Conservation (phyloP, 2,113 vertebrate genomes). For the Gobiocypris rarus region DNA sequence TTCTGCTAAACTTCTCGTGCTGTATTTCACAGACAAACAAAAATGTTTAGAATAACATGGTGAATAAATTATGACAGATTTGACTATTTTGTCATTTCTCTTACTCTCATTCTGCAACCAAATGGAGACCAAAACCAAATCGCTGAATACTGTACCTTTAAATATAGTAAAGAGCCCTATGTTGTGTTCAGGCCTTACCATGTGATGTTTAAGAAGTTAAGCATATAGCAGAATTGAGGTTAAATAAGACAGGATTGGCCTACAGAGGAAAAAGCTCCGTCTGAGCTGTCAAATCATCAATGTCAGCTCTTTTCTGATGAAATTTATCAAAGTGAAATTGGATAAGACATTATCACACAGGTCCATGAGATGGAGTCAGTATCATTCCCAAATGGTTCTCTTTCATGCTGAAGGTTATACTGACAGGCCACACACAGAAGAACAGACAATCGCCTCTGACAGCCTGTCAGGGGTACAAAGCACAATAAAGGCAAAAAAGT, state of each 20-base stretch:
- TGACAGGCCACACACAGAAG: slow-evolving; percentile 25
- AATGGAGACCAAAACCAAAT: not conserved
- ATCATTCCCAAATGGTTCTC: not conserved
- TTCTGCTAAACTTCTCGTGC: too few relatives aligned
- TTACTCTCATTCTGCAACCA: not conserved
- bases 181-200: not conserved
- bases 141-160: not conserved
- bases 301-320: not conserved
- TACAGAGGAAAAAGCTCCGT: not conserved
- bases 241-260: not conserved
- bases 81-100: too few relatives aligned
- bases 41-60: not conserved
- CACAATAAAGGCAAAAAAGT: slow-evolving; percentile 23
- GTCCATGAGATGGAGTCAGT: slow-evolving; percentile 5
- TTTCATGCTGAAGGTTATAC: slow-evolving; percentile 42
- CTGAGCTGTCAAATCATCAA: slow-evolving; percentile 1
- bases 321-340: slow-evolving; percentile 16
- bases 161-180: not conserved
- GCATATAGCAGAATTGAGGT: not conserved
- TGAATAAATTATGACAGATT: not conserved
- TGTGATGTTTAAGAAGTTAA: not conserved
- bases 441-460: slow-evolving; percentile 26
- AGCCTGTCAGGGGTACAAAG: slow-evolving; percentile 22
- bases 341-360: not conserved
- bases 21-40: too few relatives aligned